phyloP scores from a whole-genome alignment of 92 coral and sea anemone species.

The Porites rus region DNA sequence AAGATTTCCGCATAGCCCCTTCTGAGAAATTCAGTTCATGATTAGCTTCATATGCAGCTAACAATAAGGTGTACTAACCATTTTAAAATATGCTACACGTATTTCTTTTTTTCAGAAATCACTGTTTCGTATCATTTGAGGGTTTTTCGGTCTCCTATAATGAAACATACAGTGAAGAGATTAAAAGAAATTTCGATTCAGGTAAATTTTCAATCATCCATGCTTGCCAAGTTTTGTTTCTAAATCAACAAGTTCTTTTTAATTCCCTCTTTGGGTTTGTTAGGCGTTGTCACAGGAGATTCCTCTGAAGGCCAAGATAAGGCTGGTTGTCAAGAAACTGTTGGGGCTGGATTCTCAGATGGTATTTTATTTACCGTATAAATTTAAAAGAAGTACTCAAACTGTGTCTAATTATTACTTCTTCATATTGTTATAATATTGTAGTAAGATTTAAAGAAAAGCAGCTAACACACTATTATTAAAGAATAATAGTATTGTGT shows the following conservation, averaged over 20 bases:
- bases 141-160: slow-evolving; percentile 45
- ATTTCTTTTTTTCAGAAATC: slow-evolving; percentile 33
- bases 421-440: too few relatives aligned
- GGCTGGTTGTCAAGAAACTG: slow-evolving; percentile 2
- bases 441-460: too few relatives aligned
- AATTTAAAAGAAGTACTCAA: too few relatives aligned
- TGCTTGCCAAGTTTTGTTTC: not conserved
- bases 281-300: not conserved
- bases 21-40: too few relatives aligned
- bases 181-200: slow-evolving; percentile 31
- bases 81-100: not conserved
- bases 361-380: not conserved
- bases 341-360: slow-evolving; percentile 44
- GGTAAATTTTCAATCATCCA: slow-evolving; percentile 4
- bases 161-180: slow-evolving; percentile 32
- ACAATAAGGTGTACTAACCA: too few relatives aligned
- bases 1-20: too few relatives aligned
- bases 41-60: too few relatives aligned
- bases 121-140: slow-evolving; percentile 53
- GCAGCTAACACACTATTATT: too few relatives aligned
- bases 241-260: not conserved
- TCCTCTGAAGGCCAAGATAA: not conserved
- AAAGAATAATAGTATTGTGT: too few relatives aligned
- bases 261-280: not conserved
- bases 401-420: too few relatives aligned